Evolutionary conservation across 2,113 vertebrate species (phyloP), one percentile per base, ranked within the genome.

Genomic region (Pica pica): DNA sequence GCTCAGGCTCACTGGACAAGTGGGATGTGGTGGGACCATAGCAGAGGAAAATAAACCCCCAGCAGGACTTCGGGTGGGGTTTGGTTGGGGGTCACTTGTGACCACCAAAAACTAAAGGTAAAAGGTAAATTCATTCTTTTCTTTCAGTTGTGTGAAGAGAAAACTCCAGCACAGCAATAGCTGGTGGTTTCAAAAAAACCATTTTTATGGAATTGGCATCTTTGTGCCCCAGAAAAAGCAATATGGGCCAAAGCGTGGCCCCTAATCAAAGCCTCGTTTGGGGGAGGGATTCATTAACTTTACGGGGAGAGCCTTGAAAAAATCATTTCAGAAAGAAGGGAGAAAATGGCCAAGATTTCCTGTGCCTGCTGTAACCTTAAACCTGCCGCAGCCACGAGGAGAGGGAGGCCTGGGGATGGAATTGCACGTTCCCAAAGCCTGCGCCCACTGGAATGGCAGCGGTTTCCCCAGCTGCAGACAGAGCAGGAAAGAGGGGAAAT

Each of bases 301-400:
- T 65, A 81, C 88, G 90, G 87, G 76, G 79, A 87, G 63, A 1
- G 23, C 23, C 56, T 80, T 95, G 91, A 90, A 93, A 96, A 96
- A 90, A 90, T 90, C 52, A 95, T 94, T 93, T 94, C 53, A 95
- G 82, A 76, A 96, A 96, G 85, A 80, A 56, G 81, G 84, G 70
- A 87, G 92, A 88, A 96, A 95, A 88, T 57, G 79, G 16, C 71
- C 75, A 71, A 94, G 94, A 88, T 94, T 97, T 97, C 95, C 95
- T 95, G 95, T 81, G 94, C 92, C 86, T 95, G 92, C 71, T 96
- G 97, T 95, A 96, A 97, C 81, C 93, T 94, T 96, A 97, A 97
- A 95, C 95, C 95, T 95, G 93, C 85, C 26, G 11, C 71, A 96
- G 95, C 94, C 93, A 39, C 76, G 3, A 94, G 95, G 97, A 96